Evolutionary conservation across 2,888 invertebrate genomes (phyloP).

Genomic region (Limnephilus rhombicus): DNA sequence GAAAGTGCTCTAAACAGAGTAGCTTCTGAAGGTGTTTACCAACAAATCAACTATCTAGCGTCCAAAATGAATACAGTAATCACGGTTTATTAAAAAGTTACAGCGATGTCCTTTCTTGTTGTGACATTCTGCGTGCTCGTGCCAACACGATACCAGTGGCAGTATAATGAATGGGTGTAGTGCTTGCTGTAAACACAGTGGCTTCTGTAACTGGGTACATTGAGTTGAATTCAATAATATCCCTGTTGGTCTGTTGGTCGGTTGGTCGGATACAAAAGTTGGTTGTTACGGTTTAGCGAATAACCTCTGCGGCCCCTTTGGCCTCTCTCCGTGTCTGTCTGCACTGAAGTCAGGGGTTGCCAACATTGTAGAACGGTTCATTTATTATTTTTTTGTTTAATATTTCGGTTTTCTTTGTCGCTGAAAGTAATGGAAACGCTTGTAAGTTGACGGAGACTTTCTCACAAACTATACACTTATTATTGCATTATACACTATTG

Average conservation of each 20-base stretch:
- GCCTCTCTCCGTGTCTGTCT: not conserved
- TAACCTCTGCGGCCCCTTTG: constrained; percentile 19
- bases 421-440: too few relatives aligned
- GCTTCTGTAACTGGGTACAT: not conserved
- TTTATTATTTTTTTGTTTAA: not conserved
- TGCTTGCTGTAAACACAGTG: not conserved
- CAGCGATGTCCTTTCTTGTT: not conserved
- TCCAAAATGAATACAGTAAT: too few relatives aligned
- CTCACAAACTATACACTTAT: too few relatives aligned
- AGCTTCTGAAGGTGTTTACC: too few relatives aligned
- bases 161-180: not conserved
- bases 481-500: too few relatives aligned
- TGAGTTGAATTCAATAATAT: not conserved
- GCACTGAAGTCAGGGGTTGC: not conserved
- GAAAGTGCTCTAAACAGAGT: too few relatives aligned
- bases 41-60: too few relatives aligned
- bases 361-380: not conserved
- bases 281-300: not conserved
- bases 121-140: not conserved
- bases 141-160: not conserved
- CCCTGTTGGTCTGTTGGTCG: not conserved
- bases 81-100: not conserved
- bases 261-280: not conserved
- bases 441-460: too few relatives aligned
- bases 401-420: not conserved